These are phyloP conservation scores for Oostethus manadensis DNA, from an alignment of 2,113 vertebrate species.

Conservation along the genomic window DNA sequence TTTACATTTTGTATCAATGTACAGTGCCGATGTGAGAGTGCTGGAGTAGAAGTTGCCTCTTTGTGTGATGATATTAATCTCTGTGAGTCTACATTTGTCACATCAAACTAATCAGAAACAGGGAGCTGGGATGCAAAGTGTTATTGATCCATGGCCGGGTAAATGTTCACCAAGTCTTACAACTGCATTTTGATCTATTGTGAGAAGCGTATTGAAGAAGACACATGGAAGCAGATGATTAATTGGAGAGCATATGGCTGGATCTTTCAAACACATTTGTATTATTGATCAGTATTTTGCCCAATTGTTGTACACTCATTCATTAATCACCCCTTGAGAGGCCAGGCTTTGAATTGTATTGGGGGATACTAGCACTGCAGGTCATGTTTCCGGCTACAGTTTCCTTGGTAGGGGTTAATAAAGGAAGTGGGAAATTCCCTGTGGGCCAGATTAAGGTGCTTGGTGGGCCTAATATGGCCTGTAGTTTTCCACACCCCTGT, in stretches of 20 bases:
- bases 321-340: not conserved
- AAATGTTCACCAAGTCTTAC: conserved; percentile 44
- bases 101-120: conserved; percentile 42
- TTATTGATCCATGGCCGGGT: conserved; percentile 57
- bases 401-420: too few species aligned
- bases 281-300: conserved; percentile 39
- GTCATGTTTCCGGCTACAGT: too few species aligned
- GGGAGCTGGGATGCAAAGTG: conserved; percentile 42
- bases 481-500: too few species aligned
- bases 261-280: conserved; percentile 58
- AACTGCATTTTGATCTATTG: conserved; percentile 37
- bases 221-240: conserved; percentile 45
- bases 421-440: too few species aligned
- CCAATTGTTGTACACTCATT: conserved; percentile 1
- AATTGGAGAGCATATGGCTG: conserved; percentile 40
- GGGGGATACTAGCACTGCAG: too few species aligned
- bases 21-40: conserved; percentile 14
- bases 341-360: not conserved
- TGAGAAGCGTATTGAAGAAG: conserved; percentile 42
- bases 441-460: too few species aligned
- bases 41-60: conserved; percentile 23
- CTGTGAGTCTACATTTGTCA: conserved; percentile 44
- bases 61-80: conserved; percentile 15
- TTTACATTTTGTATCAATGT: conserved; percentile 30
- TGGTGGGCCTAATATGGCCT: too few species aligned